Evolutionary conservation across 2,888 invertebrate genomes (phyloP).

Genomic region (Coremacera marginata): DNA sequence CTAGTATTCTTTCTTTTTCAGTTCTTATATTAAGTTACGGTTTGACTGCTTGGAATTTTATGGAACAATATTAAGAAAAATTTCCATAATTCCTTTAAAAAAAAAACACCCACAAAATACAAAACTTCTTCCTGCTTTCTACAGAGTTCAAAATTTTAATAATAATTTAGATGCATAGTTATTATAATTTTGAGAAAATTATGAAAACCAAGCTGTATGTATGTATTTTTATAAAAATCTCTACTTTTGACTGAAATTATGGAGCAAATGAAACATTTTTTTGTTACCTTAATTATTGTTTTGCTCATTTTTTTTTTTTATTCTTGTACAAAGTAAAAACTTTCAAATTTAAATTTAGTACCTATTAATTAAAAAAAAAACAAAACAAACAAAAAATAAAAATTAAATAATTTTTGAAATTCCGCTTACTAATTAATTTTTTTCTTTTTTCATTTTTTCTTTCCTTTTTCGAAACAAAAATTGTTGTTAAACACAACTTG

Average conservation of each 20-base stretch:
- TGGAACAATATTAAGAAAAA: background rate
- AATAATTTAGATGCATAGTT: constrained; percentile 18
- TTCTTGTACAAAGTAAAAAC: constrained; percentile 38
- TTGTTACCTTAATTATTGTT: constrained; percentile 28
- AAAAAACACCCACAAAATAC: background rate
- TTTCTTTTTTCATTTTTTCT: constrained; percentile 54
- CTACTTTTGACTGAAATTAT: constrained; percentile 24
- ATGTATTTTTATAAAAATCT: constrained; percentile 36
- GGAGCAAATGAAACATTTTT: constrained; percentile 51
- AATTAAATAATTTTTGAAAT: constrained; percentile 50
- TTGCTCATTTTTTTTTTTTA: constrained; percentile 42
- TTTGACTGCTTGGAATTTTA: background rate
- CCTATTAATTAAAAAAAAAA: constrained; percentile 18
- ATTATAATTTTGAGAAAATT: constrained; percentile 14
- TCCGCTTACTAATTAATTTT: constrained; percentile 54
- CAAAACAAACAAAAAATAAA: constrained; percentile 43
- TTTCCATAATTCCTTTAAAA: background rate
- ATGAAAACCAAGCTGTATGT: constrained; percentile 34
- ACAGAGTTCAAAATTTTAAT: constrained; percentile 34
- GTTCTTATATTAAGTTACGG: too few species aligned
- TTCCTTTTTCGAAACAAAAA: constrained; percentile 52
- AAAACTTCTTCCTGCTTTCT: background rate
- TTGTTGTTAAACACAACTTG: constrained; percentile 50
- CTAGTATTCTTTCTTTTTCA: too few species aligned
- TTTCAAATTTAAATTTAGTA: constrained; percentile 29